Conservation (phyloP, 2,888 invertebrate species). For the Heteromyza rotundicornis region DNA sequence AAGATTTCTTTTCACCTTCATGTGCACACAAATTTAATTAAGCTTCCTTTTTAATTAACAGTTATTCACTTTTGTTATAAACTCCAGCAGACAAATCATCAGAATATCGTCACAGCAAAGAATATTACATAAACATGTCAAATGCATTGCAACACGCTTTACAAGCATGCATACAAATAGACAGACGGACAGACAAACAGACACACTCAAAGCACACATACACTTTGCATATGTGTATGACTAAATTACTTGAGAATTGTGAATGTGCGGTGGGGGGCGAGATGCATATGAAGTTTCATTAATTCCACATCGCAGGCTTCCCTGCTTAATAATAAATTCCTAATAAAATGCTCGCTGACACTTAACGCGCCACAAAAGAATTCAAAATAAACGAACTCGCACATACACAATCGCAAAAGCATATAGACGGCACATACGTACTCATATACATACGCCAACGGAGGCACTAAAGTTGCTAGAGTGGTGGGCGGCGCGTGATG, state of each 20-base stretch:
- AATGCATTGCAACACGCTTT: not conserved
- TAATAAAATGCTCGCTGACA: slow-evolving; percentile 22
- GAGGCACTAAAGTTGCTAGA: not conserved
- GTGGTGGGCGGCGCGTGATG: too few relatives aligned
- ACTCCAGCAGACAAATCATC: too few relatives aligned
- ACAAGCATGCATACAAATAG: not conserved
- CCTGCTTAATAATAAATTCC: slow-evolving; percentile 4
- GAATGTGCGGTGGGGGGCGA: not conserved
- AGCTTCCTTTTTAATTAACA: too few relatives aligned
- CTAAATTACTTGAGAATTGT: not conserved
- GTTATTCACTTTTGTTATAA: too few relatives aligned
- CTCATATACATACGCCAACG: not conserved
- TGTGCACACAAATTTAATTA: too few relatives aligned
- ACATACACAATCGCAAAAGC: not conserved
- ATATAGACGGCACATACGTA: not conserved
- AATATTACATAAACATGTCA: not conserved
- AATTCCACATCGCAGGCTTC: not conserved
- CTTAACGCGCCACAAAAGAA: slow-evolving; percentile 23
- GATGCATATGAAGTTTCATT: not conserved
- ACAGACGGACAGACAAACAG: too few relatives aligned
- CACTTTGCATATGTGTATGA: not conserved
- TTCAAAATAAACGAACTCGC: not conserved
- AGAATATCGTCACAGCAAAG: too few relatives aligned
- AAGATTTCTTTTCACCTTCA: too few relatives aligned
- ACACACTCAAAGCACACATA: not conserved